Evolutionary conservation across 2,888 invertebrate species (phyloP).

Genomic region (Ectobius pallidus): DNA sequence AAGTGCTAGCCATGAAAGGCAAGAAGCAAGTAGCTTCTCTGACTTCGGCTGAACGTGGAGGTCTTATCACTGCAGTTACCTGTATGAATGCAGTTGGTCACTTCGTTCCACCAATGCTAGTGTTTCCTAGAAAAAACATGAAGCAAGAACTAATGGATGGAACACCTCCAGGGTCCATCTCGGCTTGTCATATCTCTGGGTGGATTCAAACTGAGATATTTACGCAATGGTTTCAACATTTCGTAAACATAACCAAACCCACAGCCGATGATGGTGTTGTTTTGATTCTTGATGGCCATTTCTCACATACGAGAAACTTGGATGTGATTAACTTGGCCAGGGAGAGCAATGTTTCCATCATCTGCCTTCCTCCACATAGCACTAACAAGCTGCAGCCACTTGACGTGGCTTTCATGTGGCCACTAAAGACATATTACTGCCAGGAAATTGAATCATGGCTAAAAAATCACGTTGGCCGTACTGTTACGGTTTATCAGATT

Average conservation of each 20-base stretch:
- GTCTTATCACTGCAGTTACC: constrained; percentile 3
- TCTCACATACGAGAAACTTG: constrained; percentile 14
- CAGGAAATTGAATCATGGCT: constrained; percentile 25
- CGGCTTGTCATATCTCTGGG: constrained; percentile 22
- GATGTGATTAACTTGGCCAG: constrained; percentile 37
- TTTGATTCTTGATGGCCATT: constrained; percentile 21
- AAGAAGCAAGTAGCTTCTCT: constrained; percentile 21
- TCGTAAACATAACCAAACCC: not conserved
- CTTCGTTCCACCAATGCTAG: constrained; percentile 26
- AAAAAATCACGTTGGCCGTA: not conserved
- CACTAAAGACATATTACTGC: constrained; percentile 37
- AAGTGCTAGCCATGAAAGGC: constrained; percentile 13
- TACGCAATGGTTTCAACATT: constrained; percentile 18
- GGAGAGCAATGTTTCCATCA: constrained; percentile 35
- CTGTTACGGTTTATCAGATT: constrained; percentile 10
- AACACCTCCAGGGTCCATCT: constrained; percentile 15
- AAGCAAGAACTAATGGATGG: constrained; percentile 33
- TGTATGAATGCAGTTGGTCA: constrained; percentile 29
- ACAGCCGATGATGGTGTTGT: constrained; percentile 14
- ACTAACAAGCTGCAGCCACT: constrained; percentile 41
- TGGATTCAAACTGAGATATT: constrained; percentile 26
- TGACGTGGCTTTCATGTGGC: constrained; percentile 42
- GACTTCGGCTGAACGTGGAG: constrained; percentile 32
- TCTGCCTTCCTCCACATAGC: no score
- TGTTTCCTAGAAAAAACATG: constrained; percentile 32